phyloP scores from a whole-genome alignment of 2,113 vertebrate species.

The Cnemophilus loriae region DNA sequence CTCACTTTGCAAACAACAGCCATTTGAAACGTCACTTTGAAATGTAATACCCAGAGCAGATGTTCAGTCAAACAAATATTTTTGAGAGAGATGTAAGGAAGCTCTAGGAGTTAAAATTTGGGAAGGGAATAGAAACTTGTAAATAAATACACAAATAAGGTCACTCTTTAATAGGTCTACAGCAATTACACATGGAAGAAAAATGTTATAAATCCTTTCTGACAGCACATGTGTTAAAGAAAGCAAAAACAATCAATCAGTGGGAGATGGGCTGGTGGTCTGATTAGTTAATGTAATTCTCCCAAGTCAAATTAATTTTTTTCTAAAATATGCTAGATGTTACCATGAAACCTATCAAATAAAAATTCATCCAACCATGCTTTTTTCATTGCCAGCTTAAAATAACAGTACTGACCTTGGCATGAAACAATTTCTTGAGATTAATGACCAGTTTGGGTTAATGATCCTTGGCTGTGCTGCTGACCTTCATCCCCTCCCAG shows the following conservation, averaged over 20 bases:
- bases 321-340: not conserved
- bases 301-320: not conserved
- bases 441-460: slow-evolving; percentile 60
- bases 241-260: not conserved
- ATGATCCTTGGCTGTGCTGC: slow-evolving; percentile 52
- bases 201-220: not conserved
- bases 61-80: not conserved
- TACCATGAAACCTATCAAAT: not conserved
- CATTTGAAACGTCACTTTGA: not conserved
- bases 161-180: not conserved
- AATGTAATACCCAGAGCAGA: not conserved
- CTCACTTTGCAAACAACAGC: not conserved
- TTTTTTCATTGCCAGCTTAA: slow-evolving; percentile 48
- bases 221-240: not conserved
- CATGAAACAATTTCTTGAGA: slow-evolving; percentile 40
- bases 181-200: not conserved
- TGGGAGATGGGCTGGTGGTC: not conserved
- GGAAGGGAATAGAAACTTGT: not conserved
- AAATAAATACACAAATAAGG: not conserved
- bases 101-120: not conserved
- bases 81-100: not conserved
- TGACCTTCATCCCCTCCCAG: slow-evolving; percentile 55
- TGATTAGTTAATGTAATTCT: not conserved
- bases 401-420: slow-evolving; percentile 33
- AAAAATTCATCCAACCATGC: not conserved